A percentile compares a stretch with the other conserved stretches of the same genome.
phyloP scores from a whole-genome alignment of 1,140 invertebrate genomes.

The Zaprionus vittiger region DNA sequence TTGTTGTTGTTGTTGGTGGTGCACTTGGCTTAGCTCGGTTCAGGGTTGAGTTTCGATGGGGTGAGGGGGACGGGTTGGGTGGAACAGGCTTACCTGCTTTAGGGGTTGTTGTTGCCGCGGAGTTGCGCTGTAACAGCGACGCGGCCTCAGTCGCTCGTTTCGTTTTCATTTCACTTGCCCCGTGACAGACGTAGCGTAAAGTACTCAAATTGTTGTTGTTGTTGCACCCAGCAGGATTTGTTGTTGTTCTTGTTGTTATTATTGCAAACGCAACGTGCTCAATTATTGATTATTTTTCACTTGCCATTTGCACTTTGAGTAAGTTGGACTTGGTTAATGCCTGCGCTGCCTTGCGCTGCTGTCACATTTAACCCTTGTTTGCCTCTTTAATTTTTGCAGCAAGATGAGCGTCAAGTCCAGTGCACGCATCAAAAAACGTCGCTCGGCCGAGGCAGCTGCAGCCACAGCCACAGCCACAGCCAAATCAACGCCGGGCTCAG shows the following conservation, averaged over 20 bases:
- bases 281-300: conserved; percentile 58
- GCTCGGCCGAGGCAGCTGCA: conserved; percentile 72
- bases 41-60: conserved; percentile 13
- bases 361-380: neutral
- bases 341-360: conserved; percentile 11
- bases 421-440: conserved; percentile 75
- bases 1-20: conserved; percentile 49
- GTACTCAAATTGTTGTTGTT: conserved; percentile 40
- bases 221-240: conserved; percentile 2
- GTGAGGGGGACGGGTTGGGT: conserved; percentile 35
- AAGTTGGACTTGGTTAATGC: neutral
- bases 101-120: conserved; percentile 77
- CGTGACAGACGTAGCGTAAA: conserved; percentile 34
- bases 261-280: conserved; percentile 49
- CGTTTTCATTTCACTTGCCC: conserved; percentile 62
- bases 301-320: conserved; percentile 2
- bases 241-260: conserved; percentile 29
- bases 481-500: conserved; percentile 27
- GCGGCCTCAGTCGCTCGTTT: conserved; percentile 25
- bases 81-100: conserved; percentile 50
- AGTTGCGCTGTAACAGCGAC: conserved; percentile 60
- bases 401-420: conserved; percentile 75
- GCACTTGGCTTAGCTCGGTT: conserved; percentile 73
- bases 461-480: conserved; percentile 37
- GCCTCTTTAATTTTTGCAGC: neutral